These are phyloP conservation scores for Dicrurus megarhynchus DNA, from an alignment of 2,113 vertebrate species.

Conservation along the genomic window DNA sequence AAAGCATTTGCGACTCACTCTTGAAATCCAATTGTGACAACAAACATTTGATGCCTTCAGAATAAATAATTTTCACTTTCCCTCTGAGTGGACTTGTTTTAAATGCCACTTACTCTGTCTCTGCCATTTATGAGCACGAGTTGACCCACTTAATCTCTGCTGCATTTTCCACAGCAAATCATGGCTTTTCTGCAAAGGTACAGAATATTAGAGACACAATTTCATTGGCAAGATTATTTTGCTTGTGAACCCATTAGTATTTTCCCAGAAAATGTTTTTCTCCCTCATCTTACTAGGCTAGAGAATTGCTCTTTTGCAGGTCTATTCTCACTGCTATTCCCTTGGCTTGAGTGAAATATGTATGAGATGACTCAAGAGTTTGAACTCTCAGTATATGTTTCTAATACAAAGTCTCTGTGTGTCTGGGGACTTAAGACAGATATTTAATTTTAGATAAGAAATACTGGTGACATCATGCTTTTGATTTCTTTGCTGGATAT, in stretches of 20 bases:
- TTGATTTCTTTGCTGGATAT: slow-evolving; percentile 34
- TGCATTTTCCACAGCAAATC: not conserved
- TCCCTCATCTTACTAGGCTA: not conserved
- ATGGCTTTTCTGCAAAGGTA: not conserved
- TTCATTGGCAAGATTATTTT: not conserved
- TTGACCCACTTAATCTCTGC: not conserved
- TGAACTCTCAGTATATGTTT: slow-evolving; percentile 61
- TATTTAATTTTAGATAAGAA: slow-evolving; percentile 64
- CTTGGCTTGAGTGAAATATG: slow-evolving; percentile 52
- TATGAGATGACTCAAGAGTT: slow-evolving; percentile 51
- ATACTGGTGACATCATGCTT: slow-evolving; percentile 64
- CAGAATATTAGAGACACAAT: not conserved
- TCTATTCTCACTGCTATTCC: slow-evolving; percentile 26
- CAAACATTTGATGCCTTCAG: not conserved
- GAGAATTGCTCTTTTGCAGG: slow-evolving; percentile 24
- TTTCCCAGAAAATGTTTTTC: not conserved
- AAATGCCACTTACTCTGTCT: not conserved
- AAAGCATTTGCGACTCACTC: rapidly evolving
- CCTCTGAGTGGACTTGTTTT: not conserved
- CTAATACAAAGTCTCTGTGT: slow-evolving; percentile 46
- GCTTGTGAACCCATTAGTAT: not conserved
- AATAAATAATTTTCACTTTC: not conserved
- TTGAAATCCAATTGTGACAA: not conserved
- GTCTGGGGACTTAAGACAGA: slow-evolving; percentile 34
- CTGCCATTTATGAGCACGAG: not conserved